phyloP scores from a whole-genome alignment of 2,888 invertebrate species.

The Parnassius apollo region DNA sequence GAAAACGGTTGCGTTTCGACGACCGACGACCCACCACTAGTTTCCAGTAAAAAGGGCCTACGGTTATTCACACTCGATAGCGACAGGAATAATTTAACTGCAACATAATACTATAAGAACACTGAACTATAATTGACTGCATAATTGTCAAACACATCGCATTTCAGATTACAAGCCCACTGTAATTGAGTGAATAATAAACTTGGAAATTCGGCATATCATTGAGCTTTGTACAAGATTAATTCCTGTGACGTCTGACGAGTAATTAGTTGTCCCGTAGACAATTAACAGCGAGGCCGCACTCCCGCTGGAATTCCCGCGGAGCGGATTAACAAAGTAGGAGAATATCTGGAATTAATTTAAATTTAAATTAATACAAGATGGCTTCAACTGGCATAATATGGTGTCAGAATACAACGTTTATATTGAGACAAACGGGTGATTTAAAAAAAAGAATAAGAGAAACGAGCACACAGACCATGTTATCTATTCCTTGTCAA shows the following conservation, averaged over 20 bases:
- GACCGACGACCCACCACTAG: too few relatives aligned
- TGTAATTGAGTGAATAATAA: conserved; percentile 6
- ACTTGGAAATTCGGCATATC: neutral
- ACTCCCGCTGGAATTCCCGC: neutral
- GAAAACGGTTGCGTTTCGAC: too few relatives aligned
- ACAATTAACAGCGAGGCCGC: conserved; percentile 6
- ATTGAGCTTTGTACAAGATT: conserved; percentile 6
- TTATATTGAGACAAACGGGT: neutral
- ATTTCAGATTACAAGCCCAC: neutral
- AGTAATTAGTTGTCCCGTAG: conserved; percentile 17
- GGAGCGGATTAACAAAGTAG: conserved; percentile 3
- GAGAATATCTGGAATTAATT: conserved; percentile 12
- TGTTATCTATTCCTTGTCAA: too few relatives aligned
- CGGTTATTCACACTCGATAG: too few relatives aligned
- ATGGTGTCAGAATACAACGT: conserved; percentile 6
- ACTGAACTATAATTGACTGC: neutral
- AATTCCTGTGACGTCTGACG: conserved; percentile 13
- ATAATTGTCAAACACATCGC: neutral
- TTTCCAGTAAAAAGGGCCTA: too few relatives aligned
- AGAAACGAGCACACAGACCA: too few relatives aligned
- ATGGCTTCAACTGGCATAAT: neutral
- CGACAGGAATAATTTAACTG: too few relatives aligned
- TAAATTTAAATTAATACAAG: conserved; percentile 11
- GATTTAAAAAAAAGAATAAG: too few relatives aligned
- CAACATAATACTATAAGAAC: too few relatives aligned